Evolutionary conservation across 2,888 invertebrate genomes (phyloP).

Genomic region (Tachina fera): DNA sequence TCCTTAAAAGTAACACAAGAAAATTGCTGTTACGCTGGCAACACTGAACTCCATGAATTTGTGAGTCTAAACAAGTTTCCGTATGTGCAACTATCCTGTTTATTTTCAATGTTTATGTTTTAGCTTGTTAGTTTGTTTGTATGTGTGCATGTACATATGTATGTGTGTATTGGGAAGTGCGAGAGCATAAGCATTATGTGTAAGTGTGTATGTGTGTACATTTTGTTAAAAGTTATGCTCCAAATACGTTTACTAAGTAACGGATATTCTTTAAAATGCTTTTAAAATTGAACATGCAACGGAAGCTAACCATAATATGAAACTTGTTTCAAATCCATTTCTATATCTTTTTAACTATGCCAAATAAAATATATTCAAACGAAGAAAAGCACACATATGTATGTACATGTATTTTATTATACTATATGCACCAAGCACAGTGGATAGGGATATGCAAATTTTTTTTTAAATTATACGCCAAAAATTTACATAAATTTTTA

Average conservation of each 20-base stretch:
- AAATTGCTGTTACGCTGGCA: no score
- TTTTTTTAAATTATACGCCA: no score
- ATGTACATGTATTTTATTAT: not conserved
- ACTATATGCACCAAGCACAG: slow-evolving; percentile 7
- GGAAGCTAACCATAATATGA: slow-evolving; percentile 70
- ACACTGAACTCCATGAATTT: not conserved
- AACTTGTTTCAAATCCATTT: slow-evolving; percentile 59
- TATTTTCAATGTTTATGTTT: slow-evolving; percentile 3
- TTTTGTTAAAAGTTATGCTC: slow-evolving; percentile 68
- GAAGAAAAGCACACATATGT: not conserved
- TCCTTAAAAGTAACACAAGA: no score
- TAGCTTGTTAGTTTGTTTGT: not conserved
- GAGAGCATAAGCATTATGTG: not conserved
- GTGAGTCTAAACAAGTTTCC: not conserved
- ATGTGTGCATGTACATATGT: no score
- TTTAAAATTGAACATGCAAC: slow-evolving; percentile 72
- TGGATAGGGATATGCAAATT: not conserved
- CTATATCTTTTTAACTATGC: slow-evolving; percentile 45
- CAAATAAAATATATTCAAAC: slow-evolving; percentile 12
- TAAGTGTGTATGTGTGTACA: not conserved
- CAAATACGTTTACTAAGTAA: slow-evolving; percentile 69
- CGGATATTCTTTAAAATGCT: slow-evolving; percentile 72
- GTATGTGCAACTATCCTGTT: not conserved
- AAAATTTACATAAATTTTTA: no score
- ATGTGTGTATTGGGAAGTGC: not conserved